Evolutionary conservation across 2,797 vertebrate genomes (phyloP), one percentile per base, ranked within the genome.

Genomic region (Coluber constrictor): DNA sequence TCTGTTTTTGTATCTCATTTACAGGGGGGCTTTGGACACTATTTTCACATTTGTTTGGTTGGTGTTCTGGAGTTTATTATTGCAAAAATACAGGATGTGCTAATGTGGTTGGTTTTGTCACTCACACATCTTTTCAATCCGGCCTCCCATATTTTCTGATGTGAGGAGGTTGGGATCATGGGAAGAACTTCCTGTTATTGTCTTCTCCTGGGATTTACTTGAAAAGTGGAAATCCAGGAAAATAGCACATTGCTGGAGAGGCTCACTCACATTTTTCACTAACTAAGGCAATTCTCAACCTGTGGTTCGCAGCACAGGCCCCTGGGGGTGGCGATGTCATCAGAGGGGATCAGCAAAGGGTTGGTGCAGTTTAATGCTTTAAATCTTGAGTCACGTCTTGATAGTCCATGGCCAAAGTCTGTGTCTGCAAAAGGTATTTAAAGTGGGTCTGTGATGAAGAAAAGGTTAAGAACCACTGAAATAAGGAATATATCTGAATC

Each of bases 221-320:
- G 20, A 79, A 79, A 79, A 43, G 37, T 79, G 74, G 74, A 43
- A 79, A 47, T 32, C 9, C 37, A 43, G 20, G 9, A 83, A 83
- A 83, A 25, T 20, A 43, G 74, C 74, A 25, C 8, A 11, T 43
- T 47, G 37, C 74, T 83, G 37, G 4, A 23, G 20, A 47, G 74
- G 47, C 74, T 83, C 37, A 83, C 37, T 47, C 37, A 83, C 20
- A 25, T 83, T 43, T 43, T 23, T 43, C 74, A 79, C 37, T 10
- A 37, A 43, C 25, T 29, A 63, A 29, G 32, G 66, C 66, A 32
- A 15, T 29, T 63, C 27, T 29, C 10, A 29, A 29, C n/a, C 66
- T 18, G n/a, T 70, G n/a, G n/a, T 32, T 15, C 2, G 5, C 1
- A 3, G 15, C 2, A 1, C 1, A 3, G n/a, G 3, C 15, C 15